Conservation (phyloP, 2,797 vertebrate genomes). For the Hirundo rustica region DNA sequence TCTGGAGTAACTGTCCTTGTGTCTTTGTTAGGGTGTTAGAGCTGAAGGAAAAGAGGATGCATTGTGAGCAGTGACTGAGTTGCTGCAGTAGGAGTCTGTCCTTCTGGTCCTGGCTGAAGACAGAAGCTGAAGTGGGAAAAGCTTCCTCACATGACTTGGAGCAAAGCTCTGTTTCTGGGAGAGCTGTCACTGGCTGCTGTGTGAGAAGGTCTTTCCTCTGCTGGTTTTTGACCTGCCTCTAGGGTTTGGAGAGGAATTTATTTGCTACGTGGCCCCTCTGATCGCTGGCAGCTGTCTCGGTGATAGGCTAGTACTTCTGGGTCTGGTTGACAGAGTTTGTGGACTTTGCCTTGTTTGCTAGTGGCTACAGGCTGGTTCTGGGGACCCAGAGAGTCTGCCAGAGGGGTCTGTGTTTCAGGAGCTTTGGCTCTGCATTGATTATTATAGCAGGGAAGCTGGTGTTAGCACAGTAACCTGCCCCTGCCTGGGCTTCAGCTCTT, state of each 20-base stretch:
- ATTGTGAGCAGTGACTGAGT: not conserved
- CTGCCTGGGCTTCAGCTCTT: not conserved
- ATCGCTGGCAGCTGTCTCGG: not conserved
- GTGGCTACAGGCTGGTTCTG: not conserved
- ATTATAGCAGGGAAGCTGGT: not conserved
- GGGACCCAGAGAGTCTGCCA: not conserved
- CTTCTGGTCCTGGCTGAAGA: not conserved
- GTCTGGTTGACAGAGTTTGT: not conserved
- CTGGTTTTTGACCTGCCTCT: conserved; percentile 26
- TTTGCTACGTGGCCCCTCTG: not conserved
- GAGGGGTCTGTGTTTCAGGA: not conserved
- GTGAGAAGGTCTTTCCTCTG: conserved; percentile 39
- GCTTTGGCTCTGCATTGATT: not conserved
- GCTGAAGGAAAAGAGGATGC: not conserved
- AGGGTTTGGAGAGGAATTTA: not conserved
- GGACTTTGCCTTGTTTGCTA: not conserved
- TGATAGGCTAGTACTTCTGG: not conserved
- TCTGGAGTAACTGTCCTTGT: not conserved
- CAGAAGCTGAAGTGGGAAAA: not conserved
- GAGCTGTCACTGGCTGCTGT: not conserved
- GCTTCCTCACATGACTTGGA: not conserved
- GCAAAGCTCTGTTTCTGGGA: not conserved
- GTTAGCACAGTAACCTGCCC: not conserved
- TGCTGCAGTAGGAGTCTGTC: not conserved
- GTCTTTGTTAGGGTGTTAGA: not conserved